Evolutionary conservation across 2,113 vertebrate genomes (phyloP).

Genomic region (Protobothrops flavoviridis): DNA sequence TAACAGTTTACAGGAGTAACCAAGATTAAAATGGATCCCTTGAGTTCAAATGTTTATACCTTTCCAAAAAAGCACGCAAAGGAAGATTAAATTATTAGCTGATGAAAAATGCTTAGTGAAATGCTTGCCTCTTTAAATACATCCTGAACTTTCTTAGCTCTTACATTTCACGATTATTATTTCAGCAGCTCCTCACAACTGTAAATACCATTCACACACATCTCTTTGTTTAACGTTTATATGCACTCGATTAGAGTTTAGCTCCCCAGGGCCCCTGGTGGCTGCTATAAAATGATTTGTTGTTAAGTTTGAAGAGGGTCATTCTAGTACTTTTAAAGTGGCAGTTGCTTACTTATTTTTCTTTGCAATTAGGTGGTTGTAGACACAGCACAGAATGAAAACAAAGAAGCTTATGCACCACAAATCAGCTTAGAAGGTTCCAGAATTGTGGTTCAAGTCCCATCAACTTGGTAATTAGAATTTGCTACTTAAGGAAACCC

Average conservation of each 20-base stretch:
- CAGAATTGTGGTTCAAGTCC: constrained; percentile 94
- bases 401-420: constrained; percentile 96
- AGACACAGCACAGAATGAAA: constrained; percentile 97
- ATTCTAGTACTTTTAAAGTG: neutral
- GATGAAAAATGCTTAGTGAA: neutral
- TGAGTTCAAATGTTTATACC: neutral
- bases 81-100: neutral
- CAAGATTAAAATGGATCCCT: neutral
- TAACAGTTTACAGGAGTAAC: neutral
- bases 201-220: neutral
- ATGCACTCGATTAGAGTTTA: too few relatives aligned
- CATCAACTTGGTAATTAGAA: constrained; percentile 91
- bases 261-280: neutral
- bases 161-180: neutral
- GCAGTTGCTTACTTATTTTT: neutral
- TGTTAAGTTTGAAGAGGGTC: neutral
- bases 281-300: neutral
- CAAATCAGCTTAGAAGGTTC: constrained; percentile 95
- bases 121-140: neutral
- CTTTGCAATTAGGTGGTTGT: constrained; percentile 86
- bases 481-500: neutral
- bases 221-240: neutral
- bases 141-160: neutral
- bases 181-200: neutral
- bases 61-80: neutral